Evolutionary conservation across 1,140 invertebrate species (phyloP).

Genomic region (Drosophila baimaii): DNA sequence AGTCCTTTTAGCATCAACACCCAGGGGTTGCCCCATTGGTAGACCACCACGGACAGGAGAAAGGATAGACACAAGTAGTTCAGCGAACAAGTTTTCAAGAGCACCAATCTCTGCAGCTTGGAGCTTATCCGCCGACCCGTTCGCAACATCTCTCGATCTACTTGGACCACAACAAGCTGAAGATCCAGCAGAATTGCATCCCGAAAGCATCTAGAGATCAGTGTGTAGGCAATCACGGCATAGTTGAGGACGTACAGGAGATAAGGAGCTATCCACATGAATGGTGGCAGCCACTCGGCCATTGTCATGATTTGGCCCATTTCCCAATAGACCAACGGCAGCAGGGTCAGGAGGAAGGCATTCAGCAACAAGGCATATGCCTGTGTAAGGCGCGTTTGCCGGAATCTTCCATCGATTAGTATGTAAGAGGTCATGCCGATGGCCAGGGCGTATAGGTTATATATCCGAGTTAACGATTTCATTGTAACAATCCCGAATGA

Average conservation of each 20-base stretch:
- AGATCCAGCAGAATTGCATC: slow-evolving; percentile 40
- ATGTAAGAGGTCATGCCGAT: slow-evolving; percentile 51
- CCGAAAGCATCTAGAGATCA: slow-evolving; percentile 31
- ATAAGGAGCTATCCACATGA: slow-evolving; percentile 20
- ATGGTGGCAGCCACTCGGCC: slow-evolving; percentile 27
- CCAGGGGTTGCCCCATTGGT: background rate
- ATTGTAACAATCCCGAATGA: background rate
- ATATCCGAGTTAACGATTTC: slow-evolving; percentile 12
- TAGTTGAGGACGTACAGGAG: slow-evolving; percentile 27
- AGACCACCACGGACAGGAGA: background rate
- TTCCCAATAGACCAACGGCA: slow-evolving; percentile 18
- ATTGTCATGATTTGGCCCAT: background rate
- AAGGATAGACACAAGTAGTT: background rate
- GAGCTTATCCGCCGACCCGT: background rate
- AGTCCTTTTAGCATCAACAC: background rate
- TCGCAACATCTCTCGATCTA: background rate
- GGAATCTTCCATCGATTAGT: background rate
- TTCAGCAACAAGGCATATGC: slow-evolving; percentile 32
- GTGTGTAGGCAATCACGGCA: slow-evolving; percentile 21
- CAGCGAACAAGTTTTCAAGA: slow-evolving; percentile 23
- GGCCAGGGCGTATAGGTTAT: slow-evolving; percentile 21
- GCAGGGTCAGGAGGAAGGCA: background rate
- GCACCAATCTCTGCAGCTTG: background rate
- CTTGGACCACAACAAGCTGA: slow-evolving; percentile 1
- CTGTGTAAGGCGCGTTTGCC: slow-evolving; percentile 12